phyloP scores from a whole-genome alignment of 2,888 invertebrate species.

The Synanthedon myopaeformis region DNA sequence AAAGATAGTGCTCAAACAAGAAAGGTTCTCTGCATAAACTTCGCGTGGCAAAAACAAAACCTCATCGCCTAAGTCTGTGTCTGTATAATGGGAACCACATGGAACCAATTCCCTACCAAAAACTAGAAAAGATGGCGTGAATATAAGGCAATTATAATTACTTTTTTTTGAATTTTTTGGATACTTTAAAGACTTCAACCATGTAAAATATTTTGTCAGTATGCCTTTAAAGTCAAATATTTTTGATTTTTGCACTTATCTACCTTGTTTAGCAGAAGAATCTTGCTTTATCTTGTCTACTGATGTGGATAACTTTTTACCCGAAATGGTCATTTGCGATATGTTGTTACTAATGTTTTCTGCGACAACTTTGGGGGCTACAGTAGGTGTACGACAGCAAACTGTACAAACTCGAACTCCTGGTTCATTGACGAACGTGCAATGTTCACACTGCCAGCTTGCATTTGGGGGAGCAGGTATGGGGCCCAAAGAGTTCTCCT shows the following conservation, averaged over 20 bases:
- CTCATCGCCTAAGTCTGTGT: too few species aligned
- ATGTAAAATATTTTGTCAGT: too few species aligned
- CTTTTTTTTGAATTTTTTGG: background rate
- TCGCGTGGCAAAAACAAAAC: too few species aligned
- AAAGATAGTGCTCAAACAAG: too few species aligned
- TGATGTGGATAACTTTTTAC: conserved; percentile 4
- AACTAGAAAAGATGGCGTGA: too few species aligned
- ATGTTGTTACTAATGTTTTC: conserved; percentile 13
- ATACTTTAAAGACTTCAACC: too few species aligned
- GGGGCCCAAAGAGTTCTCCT: conserved; percentile 42
- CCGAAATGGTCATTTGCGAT: conserved; percentile 17
- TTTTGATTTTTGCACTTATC: conserved; percentile 26
- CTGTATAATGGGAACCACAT: too few species aligned
- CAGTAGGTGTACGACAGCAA: conserved; percentile 85
- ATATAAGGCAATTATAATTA: too few species aligned
- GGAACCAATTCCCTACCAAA: too few species aligned
- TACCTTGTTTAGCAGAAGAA: conserved; percentile 67
- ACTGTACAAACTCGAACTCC: conserved; percentile 84
- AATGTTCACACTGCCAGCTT: conserved; percentile 90
- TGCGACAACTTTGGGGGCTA: conserved; percentile 29
- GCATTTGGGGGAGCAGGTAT: conserved; percentile 67
- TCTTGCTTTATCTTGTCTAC: conserved; percentile 15
- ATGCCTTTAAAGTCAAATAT: background rate
- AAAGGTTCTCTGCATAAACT: too few species aligned
- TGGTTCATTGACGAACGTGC: conserved; percentile 87